Base-by-base conservation (phyloP, 2,888 invertebrate genomes). In the Sinohyriopsis cumingii region DNA sequence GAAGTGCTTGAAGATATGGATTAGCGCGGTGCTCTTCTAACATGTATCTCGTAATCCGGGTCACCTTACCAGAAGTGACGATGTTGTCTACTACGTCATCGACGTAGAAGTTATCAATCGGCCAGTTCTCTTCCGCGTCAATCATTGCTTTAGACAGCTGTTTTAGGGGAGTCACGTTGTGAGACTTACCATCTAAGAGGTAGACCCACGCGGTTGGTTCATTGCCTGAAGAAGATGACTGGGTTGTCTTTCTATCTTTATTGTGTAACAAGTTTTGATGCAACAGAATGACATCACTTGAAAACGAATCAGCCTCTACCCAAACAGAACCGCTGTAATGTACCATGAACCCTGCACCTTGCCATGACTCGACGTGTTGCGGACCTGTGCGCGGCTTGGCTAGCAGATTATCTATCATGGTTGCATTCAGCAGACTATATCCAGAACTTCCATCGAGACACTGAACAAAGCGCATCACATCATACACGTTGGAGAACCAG, bases 401-500 rank as follows among this genome's bases (percentile, higher is more conserved):
- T 53, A 76, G 65, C 63, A 87, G 76, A 20, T 69, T 53, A n/a
- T 80, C 76, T 25, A 80, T 65, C 4, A 82, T 79, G 15, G 78
- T 73, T 45, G 80, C 78, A 24, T 75, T 80, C 1, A 88, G 78
- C 9, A 87, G 69, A 15, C 71, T 67, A 57, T 72, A 79, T 24
- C 75, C 80, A 9, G 69, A 72, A 18, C 77, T 76, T 4, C 82
- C 82, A 63, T 83, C 83, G 6, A 86, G 71, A 63, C 84, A 83
- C 33, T 75, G 81, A 12, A 82, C 73, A 45, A 88, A 82, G 5
- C 88, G 78, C 78, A 84, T 80, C 66, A 86, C 73, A 68, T 88
- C 88, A 65, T 84, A 84, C 5, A 84, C 81, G 53, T 84, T 88
- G 33, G 87, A 84, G 67, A 82, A 83, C 88, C 88, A 88, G 33